Base-by-base conservation (phyloP, 2,797 vertebrate genomes). In the Muscicapa comitata region DNA sequence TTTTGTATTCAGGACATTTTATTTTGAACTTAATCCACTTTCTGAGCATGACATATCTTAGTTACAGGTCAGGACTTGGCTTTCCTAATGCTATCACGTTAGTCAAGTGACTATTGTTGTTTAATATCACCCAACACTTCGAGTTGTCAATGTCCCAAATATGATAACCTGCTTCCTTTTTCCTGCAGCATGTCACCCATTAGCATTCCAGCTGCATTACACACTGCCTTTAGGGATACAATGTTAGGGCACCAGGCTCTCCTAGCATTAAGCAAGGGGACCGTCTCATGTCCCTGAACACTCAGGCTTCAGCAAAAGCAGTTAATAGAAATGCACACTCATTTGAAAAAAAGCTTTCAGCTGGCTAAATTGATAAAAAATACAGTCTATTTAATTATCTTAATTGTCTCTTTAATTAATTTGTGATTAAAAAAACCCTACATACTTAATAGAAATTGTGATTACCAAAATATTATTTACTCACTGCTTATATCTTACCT, bases 171-270 rank as follows among this genome's bases (percentile, higher is more conserved):
- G 95, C 95, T 97, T 97, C 90, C 93, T 96, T 96, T 96, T 97
- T 95, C 96, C 97, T 98, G 97, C 97, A 96, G 82, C 95, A 78
- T 96, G 95, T 97, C 98, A 97, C 91, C 91, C 95, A 88, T 96
- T 98, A 97, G 96, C 98, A 98, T 98, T 98, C 98, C 98, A 97
- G 72, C 74, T 93, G 89, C 81, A 94, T 97, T 97, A 88, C 81
- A 73, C 50, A 37, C n/a, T 73, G 68, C 82, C 33, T 93, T 90
- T 67, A 67, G 90, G 79, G 73, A 90, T 90, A 85, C 86, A 95
- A 94, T 94, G 73, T 93, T 89, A 81, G 94, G 54, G 88, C 65
- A 96, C 38, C 29, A 72, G 59, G 61, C 61, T 89, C 42, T 81
- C 45, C 65, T 77, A 74, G 82, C 38, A 13, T 66, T 90, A 63